These are phyloP conservation scores for Ochropleura plecta DNA, from an alignment of 2,888 invertebrate species.

Conservation along the genomic window DNA sequence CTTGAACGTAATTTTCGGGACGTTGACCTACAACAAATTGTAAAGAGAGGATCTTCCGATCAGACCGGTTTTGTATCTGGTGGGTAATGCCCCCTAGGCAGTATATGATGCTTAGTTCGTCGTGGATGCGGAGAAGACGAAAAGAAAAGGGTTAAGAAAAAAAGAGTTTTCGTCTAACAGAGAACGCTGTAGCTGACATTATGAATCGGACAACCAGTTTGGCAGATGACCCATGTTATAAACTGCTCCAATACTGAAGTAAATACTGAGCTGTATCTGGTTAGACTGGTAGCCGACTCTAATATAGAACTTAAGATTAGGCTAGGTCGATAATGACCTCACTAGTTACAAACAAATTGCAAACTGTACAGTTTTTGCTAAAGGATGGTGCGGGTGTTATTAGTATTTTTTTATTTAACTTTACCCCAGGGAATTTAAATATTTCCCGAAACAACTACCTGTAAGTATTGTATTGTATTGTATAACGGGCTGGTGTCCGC, in stretches of 20 bases:
- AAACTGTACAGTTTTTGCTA: too few species aligned
- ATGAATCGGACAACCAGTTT: neutral
- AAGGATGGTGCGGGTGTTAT: too few species aligned
- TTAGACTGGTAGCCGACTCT: neutral
- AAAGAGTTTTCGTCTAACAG: neutral
- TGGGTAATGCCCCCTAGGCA: neutral
- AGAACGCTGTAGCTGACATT: neutral
- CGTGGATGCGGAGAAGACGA: neutral
- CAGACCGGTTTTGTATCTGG: neutral
- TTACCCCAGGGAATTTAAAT: too few species aligned
- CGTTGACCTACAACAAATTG: neutral
- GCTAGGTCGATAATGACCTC: neutral
- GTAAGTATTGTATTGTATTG: too few species aligned
- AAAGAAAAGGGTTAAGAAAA: neutral
- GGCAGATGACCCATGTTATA: neutral
- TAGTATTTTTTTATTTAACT: too few species aligned
- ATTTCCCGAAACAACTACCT: too few species aligned
- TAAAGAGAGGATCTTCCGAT: neutral
- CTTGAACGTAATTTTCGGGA: neutral
- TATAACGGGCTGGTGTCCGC: too few species aligned
- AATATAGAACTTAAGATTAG: neutral
- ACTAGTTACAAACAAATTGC: too few species aligned
- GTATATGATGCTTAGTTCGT: neutral
- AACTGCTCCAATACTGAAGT: neutral
- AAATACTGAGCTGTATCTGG: neutral